A percentile compares a stretch with the other conserved stretches of the same genome.
Evolutionary conservation across 53 echinoderm and acorn worm genomes (phyloP).

Genomic region (Paelopatides confundens): DNA sequence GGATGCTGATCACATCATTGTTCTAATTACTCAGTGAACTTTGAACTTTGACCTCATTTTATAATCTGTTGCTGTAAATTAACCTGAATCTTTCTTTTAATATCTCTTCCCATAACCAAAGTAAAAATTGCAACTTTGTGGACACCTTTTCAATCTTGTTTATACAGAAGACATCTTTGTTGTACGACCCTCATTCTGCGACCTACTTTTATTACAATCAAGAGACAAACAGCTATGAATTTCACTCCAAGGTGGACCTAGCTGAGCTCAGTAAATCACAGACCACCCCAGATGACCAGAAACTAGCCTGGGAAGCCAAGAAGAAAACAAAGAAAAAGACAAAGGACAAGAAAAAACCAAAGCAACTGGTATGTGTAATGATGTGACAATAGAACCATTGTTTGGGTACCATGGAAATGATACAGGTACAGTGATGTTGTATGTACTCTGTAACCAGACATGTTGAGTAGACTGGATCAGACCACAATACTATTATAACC

Average conservation of each 20-base stretch:
- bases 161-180: slow-evolving; percentile 76
- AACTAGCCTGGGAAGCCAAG: slow-evolving; percentile 29
- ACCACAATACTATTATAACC: too few species aligned
- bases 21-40: too few species aligned
- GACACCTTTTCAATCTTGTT: too few species aligned
- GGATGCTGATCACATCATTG: too few species aligned
- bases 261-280: slow-evolving; percentile 14
- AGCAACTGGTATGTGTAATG: slow-evolving; percentile 2
- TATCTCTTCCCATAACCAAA: too few species aligned
- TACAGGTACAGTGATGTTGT: too few species aligned
- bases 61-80: too few species aligned
- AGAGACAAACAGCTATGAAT: slow-evolving; percentile 74
- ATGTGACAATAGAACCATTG: neutral
- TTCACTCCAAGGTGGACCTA: slow-evolving; percentile 83
- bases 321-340: slow-evolving; percentile 49
- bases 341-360: neutral
- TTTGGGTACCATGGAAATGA: neutral
- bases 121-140: too few species aligned
- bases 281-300: slow-evolving; percentile 22
- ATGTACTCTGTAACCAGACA: too few species aligned
- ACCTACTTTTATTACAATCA: slow-evolving; percentile 91
- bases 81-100: too few species aligned
- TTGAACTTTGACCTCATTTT: too few species aligned
- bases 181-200: slow-evolving; percentile 85
- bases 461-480: too few species aligned